Conservation (phyloP, 2,797 vertebrate genomes). For the Sarcoramphus papa region DNA sequence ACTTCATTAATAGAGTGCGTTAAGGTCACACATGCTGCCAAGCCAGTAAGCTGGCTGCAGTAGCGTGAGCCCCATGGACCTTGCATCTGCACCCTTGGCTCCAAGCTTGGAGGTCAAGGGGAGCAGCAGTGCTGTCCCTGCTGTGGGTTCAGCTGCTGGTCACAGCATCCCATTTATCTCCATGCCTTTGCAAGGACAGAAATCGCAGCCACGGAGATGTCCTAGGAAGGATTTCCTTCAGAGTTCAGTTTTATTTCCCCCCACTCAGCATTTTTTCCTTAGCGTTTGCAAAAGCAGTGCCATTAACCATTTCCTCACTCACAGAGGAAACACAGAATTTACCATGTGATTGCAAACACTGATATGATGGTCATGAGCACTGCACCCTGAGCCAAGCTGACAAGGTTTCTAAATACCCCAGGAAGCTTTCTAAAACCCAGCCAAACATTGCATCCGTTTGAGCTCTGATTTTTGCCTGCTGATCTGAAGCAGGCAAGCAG, state of each 20-base stretch:
- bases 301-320: neutral
- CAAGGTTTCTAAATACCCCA: neutral
- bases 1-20: neutral
- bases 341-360: neutral
- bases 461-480: neutral
- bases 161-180: neutral
- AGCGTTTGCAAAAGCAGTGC: neutral
- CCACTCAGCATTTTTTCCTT: neutral
- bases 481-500: neutral
- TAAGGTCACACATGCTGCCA: neutral
- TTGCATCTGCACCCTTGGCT: neutral
- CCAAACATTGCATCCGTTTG: neutral
- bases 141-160: neutral
- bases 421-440: neutral
- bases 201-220: accelerated
- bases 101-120: neutral
- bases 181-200: neutral
- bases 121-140: neutral
- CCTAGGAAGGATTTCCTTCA: neutral
- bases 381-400: neutral
- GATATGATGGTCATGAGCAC: neutral
- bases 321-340: neutral
- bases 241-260: neutral
- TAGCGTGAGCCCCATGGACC: neutral
- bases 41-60: neutral